These are phyloP conservation scores for Cephus pulcher DNA, from an alignment of 2,888 invertebrate genomes.

Conservation along the genomic window DNA sequence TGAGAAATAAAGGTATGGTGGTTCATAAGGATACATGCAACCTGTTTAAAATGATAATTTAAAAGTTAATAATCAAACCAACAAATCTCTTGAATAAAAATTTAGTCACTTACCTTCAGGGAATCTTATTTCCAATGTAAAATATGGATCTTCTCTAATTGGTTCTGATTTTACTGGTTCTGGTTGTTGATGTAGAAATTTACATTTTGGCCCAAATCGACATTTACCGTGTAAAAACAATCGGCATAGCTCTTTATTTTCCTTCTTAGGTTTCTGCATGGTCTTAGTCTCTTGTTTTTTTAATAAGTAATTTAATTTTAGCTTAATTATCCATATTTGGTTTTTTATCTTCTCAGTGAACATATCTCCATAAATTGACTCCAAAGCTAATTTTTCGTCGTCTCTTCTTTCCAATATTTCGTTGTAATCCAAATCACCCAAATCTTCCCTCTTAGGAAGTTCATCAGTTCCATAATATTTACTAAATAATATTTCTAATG, in stretches of 20 bases:
- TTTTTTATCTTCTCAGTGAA: conserved; percentile 78
- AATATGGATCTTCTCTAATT: conserved; percentile 59
- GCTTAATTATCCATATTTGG: conserved; percentile 76
- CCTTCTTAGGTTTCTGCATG: conserved; percentile 66
- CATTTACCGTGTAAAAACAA: conserved; percentile 75
- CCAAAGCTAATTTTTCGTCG: conserved; percentile 80
- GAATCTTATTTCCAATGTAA: conserved; percentile 82
- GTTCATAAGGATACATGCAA: conserved; percentile 79
- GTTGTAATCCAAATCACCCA: conserved; percentile 63
- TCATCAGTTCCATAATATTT: conserved; percentile 75
- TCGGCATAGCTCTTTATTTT: conserved; percentile 74
- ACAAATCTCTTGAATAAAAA: background rate
- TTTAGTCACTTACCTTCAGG: conserved; percentile 67
- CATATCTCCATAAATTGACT: conserved; percentile 80
- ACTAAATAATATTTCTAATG: conserved; percentile 76
- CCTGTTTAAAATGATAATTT: conserved; percentile 35
- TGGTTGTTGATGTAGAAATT: conserved; percentile 76
- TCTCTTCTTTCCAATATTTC: conserved; percentile 75
- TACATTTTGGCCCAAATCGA: conserved; percentile 80
- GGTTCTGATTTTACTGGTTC: conserved; percentile 56
- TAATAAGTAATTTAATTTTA: conserved; percentile 77
- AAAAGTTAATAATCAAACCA: background rate
- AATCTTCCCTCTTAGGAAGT: conserved; percentile 61
- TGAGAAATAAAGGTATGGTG: conserved; percentile 77
- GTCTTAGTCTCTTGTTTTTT: conserved; percentile 68